Evolutionary conservation across 2,888 invertebrate species (phyloP), one percentile per base, ranked within the genome.

Genomic region (Lithophane socia): DNA sequence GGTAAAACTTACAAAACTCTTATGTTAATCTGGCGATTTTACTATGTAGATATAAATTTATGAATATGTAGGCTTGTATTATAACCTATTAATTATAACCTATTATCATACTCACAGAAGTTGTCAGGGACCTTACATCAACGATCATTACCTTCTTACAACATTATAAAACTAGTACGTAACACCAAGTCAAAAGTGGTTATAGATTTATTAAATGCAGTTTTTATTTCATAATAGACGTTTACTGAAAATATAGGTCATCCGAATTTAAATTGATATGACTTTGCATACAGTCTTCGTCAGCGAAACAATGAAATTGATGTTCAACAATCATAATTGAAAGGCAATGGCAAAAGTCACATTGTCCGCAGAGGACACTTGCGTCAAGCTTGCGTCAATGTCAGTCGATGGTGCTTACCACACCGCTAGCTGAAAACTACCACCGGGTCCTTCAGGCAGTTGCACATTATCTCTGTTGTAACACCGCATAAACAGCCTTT

Each of bases 271-370:
- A 68, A 69, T 61, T 80, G 64, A 69, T 69, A 69, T 66, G 54
- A 65, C 44, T 75, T 70, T 75, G 70, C 74, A 75, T 73, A 72
- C 29, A 42, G 29, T 74, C 54, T 65, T 67, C 44, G 52, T 75
- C 54, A 52, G 72, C 75, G 73, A 79, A 89, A 93, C 92, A 93
- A 93, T 93, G 87, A 92, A 92, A 92, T 91, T 91, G 90, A 90
- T 92, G 91, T 90, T 82, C 81, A 89, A 87, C 88, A 84, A 90
- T 83, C 80, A 85, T 91, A 89, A 92, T 89, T 89, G 83, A 84
- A 89, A 87, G 86, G 85, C 83, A 84, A 82, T 89, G 84, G 87
- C 80, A 88, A 90, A 90, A 91, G 89, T 88, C 66, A 76, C 86
- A 90, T 92, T 91, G 92, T 90, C 87, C 84, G 83, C 81, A 90